Base-by-base conservation (phyloP, 2,888 invertebrate species). In the Laothoe populi region DNA sequence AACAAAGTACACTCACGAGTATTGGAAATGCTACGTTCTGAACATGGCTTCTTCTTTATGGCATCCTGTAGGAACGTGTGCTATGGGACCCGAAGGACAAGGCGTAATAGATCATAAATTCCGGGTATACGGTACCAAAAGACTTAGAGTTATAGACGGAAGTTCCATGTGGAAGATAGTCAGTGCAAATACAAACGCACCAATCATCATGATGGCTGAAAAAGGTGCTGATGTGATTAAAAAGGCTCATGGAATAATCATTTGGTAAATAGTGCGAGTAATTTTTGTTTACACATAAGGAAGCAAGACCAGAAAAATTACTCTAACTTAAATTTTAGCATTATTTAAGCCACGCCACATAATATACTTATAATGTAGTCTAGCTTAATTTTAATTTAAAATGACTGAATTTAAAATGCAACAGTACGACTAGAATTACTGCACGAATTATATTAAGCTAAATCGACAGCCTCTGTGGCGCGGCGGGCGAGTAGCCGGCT, bases 21-120 rank as follows among this genome's bases (percentile, higher is more conserved):
- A 84, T 65, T 86, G 83, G 83, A 79, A 70, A 57, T 87, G 87
- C 65, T 81, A 77, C 48, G 63, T 74, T 7, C 62, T 73, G 23
- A 73, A 76, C 19, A 63, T 73, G 94, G 95, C 78, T 0, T 92
- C 94, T 59, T 96, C 96, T 0, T 94, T 95, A 59, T 96, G 95
- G 72, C 88, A 88, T 64, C 71, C 74, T 1, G 66, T 73, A 0
- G 84, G 86, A 0, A 83, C 87, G 4, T 86, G 86, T 64, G 75
- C 78, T 0, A 88, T 88, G 87, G 88, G 86, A 2, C 65, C 71
- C 0, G 71, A 77, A 38, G 80, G 75, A 4, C 42, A 46, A 13
- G 81, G 75, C 0, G 87, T 88, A 0, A 78, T 87, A 0, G 86
- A 87, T 64, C 72, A 76, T 13, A 72, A 73, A 38, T 68, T 88